Conservation (phyloP, 2,888 invertebrate genomes). For the Cryptocephalus primarius region DNA sequence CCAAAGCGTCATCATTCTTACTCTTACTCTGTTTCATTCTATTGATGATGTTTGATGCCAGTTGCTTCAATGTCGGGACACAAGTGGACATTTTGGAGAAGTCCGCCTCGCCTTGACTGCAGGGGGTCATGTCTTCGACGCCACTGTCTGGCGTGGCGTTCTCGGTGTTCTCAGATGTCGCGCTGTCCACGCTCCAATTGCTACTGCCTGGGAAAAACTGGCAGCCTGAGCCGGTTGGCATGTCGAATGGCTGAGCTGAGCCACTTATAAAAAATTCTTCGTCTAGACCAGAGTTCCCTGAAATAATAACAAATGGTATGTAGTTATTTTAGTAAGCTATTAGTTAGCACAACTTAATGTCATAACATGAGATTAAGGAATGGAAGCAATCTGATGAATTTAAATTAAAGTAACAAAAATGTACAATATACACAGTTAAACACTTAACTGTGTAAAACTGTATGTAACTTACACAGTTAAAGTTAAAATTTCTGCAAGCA, state of each 20-base stretch:
- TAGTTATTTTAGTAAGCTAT: not conserved
- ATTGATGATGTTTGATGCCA: constrained; percentile 28
- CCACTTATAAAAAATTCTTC: constrained; percentile 67
- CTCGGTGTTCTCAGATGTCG: constrained; percentile 13
- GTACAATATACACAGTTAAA: too few relatives aligned
- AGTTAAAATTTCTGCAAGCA: too few relatives aligned
- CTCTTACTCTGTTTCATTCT: constrained; percentile 18
- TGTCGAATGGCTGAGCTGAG: constrained; percentile 56
- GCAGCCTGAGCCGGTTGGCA: constrained; percentile 45
- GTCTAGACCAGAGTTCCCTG: constrained; percentile 10
- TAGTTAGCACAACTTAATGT: too few relatives aligned
- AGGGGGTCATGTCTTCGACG: constrained; percentile 48
- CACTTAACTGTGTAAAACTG: too few relatives aligned
- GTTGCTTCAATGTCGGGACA: constrained; percentile 26
- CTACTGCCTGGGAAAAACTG: constrained; percentile 58
- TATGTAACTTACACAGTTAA: too few relatives aligned
- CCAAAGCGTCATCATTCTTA: constrained; percentile 36
- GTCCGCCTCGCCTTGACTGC: constrained; percentile 17
- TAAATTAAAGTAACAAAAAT: too few relatives aligned
- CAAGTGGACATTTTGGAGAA: constrained; percentile 11
- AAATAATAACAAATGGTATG: constrained; percentile 1
- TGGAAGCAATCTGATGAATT: too few relatives aligned
- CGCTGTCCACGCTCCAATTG: constrained; percentile 18
- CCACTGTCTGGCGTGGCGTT: constrained; percentile 52
- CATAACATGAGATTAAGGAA: too few relatives aligned